A percentile compares a stretch with the other conserved stretches of the same genome.
Conservation (phyloP, 2,888 invertebrate genomes). For the Metellina segmentata region DNA sequence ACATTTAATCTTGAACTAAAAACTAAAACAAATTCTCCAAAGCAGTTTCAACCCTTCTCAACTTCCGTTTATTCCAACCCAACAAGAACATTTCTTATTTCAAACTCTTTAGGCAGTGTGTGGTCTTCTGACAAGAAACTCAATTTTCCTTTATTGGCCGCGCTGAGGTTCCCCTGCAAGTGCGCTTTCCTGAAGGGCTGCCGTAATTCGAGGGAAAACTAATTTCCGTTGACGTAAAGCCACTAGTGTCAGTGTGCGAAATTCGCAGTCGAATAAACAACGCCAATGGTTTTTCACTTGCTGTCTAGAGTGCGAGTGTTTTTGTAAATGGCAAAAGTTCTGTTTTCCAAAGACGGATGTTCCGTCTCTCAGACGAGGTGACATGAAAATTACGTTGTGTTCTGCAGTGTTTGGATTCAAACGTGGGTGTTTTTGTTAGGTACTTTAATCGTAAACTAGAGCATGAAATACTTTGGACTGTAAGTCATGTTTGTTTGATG, state of each 20-base stretch:
- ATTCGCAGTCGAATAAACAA: neutral
- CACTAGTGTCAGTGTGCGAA: neutral
- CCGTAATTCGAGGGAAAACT: neutral
- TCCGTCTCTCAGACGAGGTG: neutral
- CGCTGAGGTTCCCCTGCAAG: neutral
- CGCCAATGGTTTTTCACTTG: neutral
- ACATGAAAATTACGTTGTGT: neutral
- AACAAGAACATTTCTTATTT: neutral
- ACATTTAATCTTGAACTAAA: neutral
- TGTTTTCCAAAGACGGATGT: neutral
- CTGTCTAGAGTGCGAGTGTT: neutral
- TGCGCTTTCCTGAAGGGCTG: neutral
- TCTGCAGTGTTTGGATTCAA: neutral
- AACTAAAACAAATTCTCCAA: neutral
- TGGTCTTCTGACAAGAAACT: neutral
- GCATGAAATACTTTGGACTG: too few relatives aligned
- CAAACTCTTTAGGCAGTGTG: neutral
- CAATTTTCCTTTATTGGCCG: neutral
- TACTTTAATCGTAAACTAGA: too few relatives aligned
- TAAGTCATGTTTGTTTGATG: too few relatives aligned
- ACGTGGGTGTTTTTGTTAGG: too few relatives aligned
- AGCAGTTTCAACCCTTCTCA: neutral
- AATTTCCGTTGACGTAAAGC: neutral
- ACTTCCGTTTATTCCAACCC: neutral
- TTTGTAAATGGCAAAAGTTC: neutral